Evolutionary conservation across 2,113 vertebrate genomes (phyloP).

Genomic region (Ammodytes dubius): DNA sequence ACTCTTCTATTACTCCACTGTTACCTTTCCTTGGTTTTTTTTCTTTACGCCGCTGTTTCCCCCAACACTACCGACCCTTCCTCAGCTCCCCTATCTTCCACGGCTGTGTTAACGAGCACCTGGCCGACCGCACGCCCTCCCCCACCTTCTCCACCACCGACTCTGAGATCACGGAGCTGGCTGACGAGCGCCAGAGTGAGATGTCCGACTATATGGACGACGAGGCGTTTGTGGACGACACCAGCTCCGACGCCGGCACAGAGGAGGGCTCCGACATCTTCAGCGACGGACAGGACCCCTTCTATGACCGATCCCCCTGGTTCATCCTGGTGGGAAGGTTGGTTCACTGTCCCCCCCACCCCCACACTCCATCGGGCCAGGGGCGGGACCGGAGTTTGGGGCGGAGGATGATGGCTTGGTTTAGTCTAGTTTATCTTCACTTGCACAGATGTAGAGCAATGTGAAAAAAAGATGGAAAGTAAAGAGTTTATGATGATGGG

Average conservation of each 20-base stretch:
- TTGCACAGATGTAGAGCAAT: not conserved
- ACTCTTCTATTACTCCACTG: slow-evolving; percentile 45
- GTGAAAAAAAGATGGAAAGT: not conserved
- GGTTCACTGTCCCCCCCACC: slow-evolving; percentile 86
- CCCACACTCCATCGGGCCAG: slow-evolving; percentile 53
- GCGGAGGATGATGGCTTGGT: slow-evolving; percentile 87
- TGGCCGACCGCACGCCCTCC: slow-evolving; percentile 98
- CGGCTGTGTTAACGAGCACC: slow-evolving; percentile 97
- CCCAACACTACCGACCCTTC: slow-evolving; percentile 46
- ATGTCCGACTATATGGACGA: slow-evolving; percentile 98
- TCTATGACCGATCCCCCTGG: slow-evolving; percentile 99
- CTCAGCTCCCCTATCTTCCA: slow-evolving; percentile 98
- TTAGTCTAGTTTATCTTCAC: slow-evolving; percentile 37
- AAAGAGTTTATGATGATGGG: not conserved
- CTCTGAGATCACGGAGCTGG: slow-evolving; percentile 98
- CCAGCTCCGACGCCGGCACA: slow-evolving; percentile 97
- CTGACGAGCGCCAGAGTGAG: slow-evolving; percentile 97
- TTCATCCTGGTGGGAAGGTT: slow-evolving; percentile 99
- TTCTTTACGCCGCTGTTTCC: slow-evolving; percentile 30
- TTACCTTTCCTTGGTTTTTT: slow-evolving; percentile 56
- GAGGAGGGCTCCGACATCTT: slow-evolving; percentile 99
- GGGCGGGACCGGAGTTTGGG: slow-evolving; percentile 76
- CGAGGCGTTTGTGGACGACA: slow-evolving; percentile 98
- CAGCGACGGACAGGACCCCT: slow-evolving; percentile 98
- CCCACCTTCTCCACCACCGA: slow-evolving; percentile 99